Evolutionary conservation across 2,113 vertebrate genomes (phyloP), one percentile per base, ranked within the genome.

Genomic region (Donacobius atricapilla): DNA sequence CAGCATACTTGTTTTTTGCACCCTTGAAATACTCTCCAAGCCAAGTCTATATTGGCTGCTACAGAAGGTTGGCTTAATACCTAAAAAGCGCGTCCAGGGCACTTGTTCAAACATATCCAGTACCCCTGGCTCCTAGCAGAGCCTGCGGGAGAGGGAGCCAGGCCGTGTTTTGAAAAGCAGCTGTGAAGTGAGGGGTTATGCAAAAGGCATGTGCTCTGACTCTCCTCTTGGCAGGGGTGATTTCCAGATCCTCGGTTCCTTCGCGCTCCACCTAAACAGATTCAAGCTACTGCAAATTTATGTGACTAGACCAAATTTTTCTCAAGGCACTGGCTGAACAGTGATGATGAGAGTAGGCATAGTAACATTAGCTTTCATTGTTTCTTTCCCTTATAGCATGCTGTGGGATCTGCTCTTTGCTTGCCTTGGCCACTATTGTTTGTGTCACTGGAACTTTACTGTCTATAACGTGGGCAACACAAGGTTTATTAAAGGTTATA

Each of bases 141-240:
- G 71, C 35, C 54, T 85, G 33, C 42, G 6, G 24, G 24, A 89
- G 35, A 68, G 73, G 54, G 9, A 95, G 35, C 84, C 84, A 94
- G 84, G 42, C 50, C 4, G 3, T 88, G 66, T 94, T 95, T 93
- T 90, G 84, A 85, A 96, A 90, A 90, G 87, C 68, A 91, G 63
- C 92, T 94, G 90, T 87, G 93, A 95, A 86, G 33, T 42, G 82
- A 90, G 39, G 56, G 79, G 82, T 91, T 96, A 94, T 93, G 93
- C 50, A 91, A 95, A 95, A 85, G 93, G 63, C 84, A 84, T 69
- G 40, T 88, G 83, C 60, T 91, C 78, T 89, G 78, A 71, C 53
- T 96, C 47, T 95, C 3, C 1, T 80, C 83, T 95, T 95, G 93
- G 72, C 82, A 87, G 54, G 48, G 23, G 31, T 50, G 65, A 79